phyloP scores from a whole-genome alignment of 1,140 invertebrate species.

The Brachionus koreanus region DNA sequence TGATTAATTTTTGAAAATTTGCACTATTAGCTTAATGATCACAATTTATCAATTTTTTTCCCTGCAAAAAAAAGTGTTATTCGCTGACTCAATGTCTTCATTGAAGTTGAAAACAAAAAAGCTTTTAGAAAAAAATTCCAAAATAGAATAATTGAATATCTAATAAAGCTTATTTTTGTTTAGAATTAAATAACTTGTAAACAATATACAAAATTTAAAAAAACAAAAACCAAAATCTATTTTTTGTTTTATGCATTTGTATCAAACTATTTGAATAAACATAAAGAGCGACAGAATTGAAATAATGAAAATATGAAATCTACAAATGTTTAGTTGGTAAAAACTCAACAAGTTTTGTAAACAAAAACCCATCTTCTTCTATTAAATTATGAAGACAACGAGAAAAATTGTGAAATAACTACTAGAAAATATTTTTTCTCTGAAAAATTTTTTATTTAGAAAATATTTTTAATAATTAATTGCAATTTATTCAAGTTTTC shows the following conservation, averaged over 20 bases:
- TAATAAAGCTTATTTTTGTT: background rate
- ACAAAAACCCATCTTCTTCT: background rate
- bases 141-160: background rate
- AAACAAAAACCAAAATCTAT: background rate
- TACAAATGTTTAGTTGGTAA: background rate
- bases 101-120: background rate
- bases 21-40: background rate
- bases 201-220: background rate
- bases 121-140: background rate
- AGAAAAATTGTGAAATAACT: background rate
- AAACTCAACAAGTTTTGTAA: background rate
- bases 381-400: background rate
- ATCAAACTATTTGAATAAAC: background rate
- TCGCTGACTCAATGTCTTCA: background rate
- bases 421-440: background rate
- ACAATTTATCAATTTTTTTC: background rate
- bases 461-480: background rate
- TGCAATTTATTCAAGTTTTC: background rate
- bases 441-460: background rate
- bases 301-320: background rate
- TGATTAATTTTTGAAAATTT: background rate
- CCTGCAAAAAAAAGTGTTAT: background rate
- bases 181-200: background rate
- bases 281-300: background rate
- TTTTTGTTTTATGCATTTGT: background rate